phyloP scores from a whole-genome alignment of 1,140 invertebrate genomes.

The Drosophila santomea region DNA sequence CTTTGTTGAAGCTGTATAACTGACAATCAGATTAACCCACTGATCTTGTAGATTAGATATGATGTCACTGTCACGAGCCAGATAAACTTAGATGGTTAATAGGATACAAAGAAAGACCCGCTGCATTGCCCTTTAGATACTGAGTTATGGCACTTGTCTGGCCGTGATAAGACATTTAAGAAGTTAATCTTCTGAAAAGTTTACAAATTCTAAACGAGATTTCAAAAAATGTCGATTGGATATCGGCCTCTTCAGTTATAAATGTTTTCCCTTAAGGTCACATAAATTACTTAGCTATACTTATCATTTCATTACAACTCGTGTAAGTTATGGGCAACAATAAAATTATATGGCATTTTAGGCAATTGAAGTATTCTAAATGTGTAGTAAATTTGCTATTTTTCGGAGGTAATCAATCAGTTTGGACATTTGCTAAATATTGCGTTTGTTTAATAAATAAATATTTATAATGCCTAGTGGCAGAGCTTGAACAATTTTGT shows the following conservation, averaged over 20 bases:
- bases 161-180: neutral
- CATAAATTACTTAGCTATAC: too few relatives aligned
- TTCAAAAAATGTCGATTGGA: too few relatives aligned
- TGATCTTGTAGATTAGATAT: constrained; percentile 37
- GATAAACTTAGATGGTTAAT: constrained; percentile 20
- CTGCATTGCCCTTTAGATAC: constrained; percentile 30
- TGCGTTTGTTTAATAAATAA: neutral
- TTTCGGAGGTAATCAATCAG: too few relatives aligned
- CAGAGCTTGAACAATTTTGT: constrained; percentile 9
- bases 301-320: too few relatives aligned
- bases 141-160: constrained; percentile 20
- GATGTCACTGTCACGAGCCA: constrained; percentile 51
- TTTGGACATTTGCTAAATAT: neutral
- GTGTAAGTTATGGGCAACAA: too few relatives aligned
- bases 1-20: constrained; percentile 57
- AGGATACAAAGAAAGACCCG: neutral
- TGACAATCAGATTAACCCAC: constrained; percentile 65
- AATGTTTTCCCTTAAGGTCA: too few relatives aligned
- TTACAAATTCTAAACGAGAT: neutral
- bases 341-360: too few relatives aligned
- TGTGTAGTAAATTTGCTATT: too few relatives aligned
- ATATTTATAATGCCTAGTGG: neutral
- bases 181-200: neutral
- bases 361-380: too few relatives aligned
- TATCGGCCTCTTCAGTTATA: too few relatives aligned